Evolutionary conservation across 1,140 invertebrate genomes (phyloP).

Genomic region (Mamestra configurata): DNA sequence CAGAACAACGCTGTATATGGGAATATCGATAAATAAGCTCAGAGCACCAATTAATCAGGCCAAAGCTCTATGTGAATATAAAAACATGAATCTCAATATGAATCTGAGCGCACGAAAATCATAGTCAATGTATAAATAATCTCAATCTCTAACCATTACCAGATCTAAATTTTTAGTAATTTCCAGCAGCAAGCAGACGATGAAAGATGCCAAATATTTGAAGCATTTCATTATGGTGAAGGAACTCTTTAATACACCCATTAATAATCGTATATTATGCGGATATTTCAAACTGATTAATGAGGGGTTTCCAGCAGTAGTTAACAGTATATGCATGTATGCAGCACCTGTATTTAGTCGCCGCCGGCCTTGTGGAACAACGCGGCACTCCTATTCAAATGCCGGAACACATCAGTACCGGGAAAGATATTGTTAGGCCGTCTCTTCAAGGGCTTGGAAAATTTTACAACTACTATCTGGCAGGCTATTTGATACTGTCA

Average conservation of each 20-base stretch:
- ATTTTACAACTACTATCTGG: conserved; percentile 32
- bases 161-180: background rate
- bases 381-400: background rate
- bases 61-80: background rate
- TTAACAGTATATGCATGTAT: background rate
- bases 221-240: background rate
- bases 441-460: conserved; percentile 22
- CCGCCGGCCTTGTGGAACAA: conserved; percentile 4
- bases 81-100: conserved; percentile 6
- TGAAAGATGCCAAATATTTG: background rate
- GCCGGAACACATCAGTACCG: conserved; percentile 36
- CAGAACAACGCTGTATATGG: background rate
- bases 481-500: conserved; percentile 42
- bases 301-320: background rate
- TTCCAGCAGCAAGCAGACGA: background rate
- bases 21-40: background rate
- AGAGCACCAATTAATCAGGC: conserved; percentile 2
- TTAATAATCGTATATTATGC: conserved; percentile 16
- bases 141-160: background rate
- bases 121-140: conserved; percentile 1
- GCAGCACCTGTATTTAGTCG: conserved; percentile 10
- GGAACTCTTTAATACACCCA: background rate
- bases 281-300: conserved; percentile 9
- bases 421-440: conserved; percentile 34
- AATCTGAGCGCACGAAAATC: background rate